A percentile compares a stretch with the other conserved stretches of the same genome.
These are phyloP conservation scores for Mylabris sibirica DNA, from an alignment of 2,888 invertebrate species.

Conservation along the genomic window DNA sequence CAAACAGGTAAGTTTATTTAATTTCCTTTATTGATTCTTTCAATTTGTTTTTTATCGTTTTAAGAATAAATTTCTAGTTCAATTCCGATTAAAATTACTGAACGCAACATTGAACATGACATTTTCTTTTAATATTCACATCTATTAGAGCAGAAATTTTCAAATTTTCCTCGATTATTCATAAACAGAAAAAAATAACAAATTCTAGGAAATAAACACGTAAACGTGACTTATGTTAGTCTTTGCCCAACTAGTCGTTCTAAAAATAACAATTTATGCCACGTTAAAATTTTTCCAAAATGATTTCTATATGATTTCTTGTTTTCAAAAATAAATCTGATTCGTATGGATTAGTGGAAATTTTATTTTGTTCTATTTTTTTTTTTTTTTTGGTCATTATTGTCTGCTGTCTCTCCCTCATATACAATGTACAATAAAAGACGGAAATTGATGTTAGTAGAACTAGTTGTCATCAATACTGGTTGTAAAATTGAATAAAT, in stretches of 20 bases:
- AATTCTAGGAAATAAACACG: neutral
- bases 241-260: neutral
- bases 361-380: neutral
- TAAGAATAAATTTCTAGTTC: neutral
- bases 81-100: neutral
- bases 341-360: neutral
- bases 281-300: neutral
- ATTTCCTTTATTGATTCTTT: neutral
- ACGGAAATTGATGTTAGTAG: constrained; percentile 7
- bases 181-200: neutral
- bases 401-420: neutral
- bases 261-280: neutral
- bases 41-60: neutral
- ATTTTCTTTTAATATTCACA: neutral
- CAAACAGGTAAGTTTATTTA: neutral
- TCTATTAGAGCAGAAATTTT: constrained; percentile 5
- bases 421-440: neutral
- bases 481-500: constrained; percentile 8
- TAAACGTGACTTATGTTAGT: neutral
- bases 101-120: constrained; percentile 11
- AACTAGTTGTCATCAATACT: constrained; percentile 6
- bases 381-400: neutral
- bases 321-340: neutral
- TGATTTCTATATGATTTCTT: neutral
- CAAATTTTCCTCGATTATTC: neutral